Evolutionary conservation across 2,888 invertebrate species (phyloP).

Genomic region (Watsonalla cultraria): DNA sequence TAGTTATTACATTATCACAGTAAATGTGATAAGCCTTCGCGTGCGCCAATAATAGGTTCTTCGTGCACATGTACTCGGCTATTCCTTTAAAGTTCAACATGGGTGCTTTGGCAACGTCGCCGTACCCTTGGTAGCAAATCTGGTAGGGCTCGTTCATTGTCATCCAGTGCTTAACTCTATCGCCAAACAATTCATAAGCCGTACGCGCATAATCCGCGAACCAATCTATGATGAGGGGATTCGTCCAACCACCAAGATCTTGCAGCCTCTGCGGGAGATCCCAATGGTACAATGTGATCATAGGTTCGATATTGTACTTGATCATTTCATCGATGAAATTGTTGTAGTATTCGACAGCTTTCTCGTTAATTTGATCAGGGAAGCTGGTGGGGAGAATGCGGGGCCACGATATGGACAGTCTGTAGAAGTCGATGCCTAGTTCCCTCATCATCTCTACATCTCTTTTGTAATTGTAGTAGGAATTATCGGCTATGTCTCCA

Average conservation of each 20-base stretch:
- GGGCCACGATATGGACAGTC: slow-evolving; percentile 80
- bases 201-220: slow-evolving; percentile 60
- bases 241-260: slow-evolving; percentile 71
- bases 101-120: slow-evolving; percentile 34
- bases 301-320: slow-evolving; percentile 77
- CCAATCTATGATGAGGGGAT: slow-evolving; percentile 55
- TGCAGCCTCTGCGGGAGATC: slow-evolving; percentile 70
- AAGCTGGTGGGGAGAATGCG: slow-evolving; percentile 78
- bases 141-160: slow-evolving; percentile 76
- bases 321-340: slow-evolving; percentile 78
- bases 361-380: slow-evolving; percentile 62
- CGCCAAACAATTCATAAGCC: slow-evolving; percentile 57
- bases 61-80: slow-evolving; percentile 68
- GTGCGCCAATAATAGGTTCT: slow-evolving; percentile 75
- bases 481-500: slow-evolving; percentile 78
- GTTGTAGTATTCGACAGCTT: slow-evolving; percentile 81
- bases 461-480: slow-evolving; percentile 77
- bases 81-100: slow-evolving; percentile 50
- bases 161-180: slow-evolving; percentile 71
- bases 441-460: slow-evolving; percentile 60
- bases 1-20: no score
- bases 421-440: slow-evolving; percentile 62
- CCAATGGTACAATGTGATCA: slow-evolving; percentile 73
- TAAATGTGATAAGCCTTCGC: slow-evolving; percentile 55
- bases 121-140: slow-evolving; percentile 59